Base-by-base conservation (phyloP, 2,113 vertebrate genomes). In the Oryzias javanicus region DNA sequence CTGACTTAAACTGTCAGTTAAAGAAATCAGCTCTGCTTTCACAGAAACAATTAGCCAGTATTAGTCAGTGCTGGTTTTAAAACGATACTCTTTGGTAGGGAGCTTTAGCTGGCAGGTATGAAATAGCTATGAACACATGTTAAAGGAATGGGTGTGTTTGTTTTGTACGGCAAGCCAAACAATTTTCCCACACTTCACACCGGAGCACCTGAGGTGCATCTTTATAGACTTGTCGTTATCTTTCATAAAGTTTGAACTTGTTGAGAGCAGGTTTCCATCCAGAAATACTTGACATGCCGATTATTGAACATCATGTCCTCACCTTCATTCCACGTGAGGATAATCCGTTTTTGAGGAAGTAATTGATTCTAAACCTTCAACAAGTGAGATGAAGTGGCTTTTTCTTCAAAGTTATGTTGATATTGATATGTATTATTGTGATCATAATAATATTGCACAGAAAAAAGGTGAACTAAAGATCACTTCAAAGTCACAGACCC, bases 151-250 rank as follows among this genome's bases (percentile, higher is more conserved):
- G 35, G 24, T 35, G 65, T 46, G 29, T 22, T 16, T 57, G 17
- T 3, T 13, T 27, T 6, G 56, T 13, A 17, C 47, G 22, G 18
- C 14, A 42, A 51, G 2, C 25, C 12, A 13, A 12, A 17, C 0
- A 25, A 69, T 20, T 18, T 80, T 82, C 68, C 46, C 72, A 74
- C 64, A 63, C 60, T 44, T 60, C 1, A 42, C 19, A 19, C 67
- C 22, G 49, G 8, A 58, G 16, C 25, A 56, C 42, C 60, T 55
- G 49, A 51, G 59, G 73, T 53, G 16, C 25, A 16, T 50, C 27
- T 67, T 76, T 54, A 66, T 70, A 5, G 27, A 49, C 5, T 53
- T 79, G 79, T 82, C 80, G 70, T n/a, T 35, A 78, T 76, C 67
- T 71, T 45, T 67, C 27, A 35, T 14, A 27, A 18, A 5, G 2